A percentile compares a stretch with the other conserved stretches of the same genome.
phyloP scores from a whole-genome alignment of 1,140 invertebrate species.

The Drosophila pachea region DNA sequence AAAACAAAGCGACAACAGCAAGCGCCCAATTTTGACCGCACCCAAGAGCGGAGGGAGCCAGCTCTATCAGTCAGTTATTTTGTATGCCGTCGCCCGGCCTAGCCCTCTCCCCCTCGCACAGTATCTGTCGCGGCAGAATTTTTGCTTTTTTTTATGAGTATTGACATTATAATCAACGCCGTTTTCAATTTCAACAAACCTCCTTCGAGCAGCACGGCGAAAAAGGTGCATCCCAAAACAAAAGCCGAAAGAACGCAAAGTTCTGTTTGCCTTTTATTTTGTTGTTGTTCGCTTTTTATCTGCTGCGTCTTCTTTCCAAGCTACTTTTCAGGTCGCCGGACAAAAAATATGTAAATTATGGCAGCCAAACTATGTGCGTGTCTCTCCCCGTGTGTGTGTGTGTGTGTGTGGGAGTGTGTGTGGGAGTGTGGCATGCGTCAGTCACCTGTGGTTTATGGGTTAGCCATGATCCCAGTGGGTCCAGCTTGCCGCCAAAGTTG shows the following conservation, averaged over 20 bases:
- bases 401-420: too few species aligned
- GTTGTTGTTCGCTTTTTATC: conserved; percentile 59
- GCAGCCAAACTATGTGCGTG: conserved; percentile 20
- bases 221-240: conserved; percentile 53
- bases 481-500: conserved; percentile 19
- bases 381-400: conserved; percentile 14
- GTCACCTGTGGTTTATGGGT: conserved; percentile 73
- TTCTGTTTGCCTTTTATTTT: conserved; percentile 68
- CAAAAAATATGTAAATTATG: conserved; percentile 75
- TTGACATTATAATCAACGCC: conserved; percentile 77
- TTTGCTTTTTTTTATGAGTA: conserved; percentile 65
- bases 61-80: conserved; percentile 38
- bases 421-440: conserved; percentile 70
- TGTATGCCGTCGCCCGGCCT: neutral
- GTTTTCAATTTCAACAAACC: conserved; percentile 73
- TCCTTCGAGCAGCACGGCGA: conserved; percentile 20
- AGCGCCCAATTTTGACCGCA: conserved; percentile 68
- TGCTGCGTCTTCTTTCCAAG: conserved; percentile 18
- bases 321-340: conserved; percentile 46
- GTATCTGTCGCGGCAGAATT: neutral
- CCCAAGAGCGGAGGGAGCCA: conserved; percentile 40
- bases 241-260: conserved; percentile 39
- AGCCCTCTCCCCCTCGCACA: neutral
- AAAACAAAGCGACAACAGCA: conserved; percentile 35
- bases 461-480: conserved; percentile 18